These are phyloP conservation scores for Blastomussa wellsi DNA, from an alignment of 92 coral and sea anemone genomes.

Conservation along the genomic window DNA sequence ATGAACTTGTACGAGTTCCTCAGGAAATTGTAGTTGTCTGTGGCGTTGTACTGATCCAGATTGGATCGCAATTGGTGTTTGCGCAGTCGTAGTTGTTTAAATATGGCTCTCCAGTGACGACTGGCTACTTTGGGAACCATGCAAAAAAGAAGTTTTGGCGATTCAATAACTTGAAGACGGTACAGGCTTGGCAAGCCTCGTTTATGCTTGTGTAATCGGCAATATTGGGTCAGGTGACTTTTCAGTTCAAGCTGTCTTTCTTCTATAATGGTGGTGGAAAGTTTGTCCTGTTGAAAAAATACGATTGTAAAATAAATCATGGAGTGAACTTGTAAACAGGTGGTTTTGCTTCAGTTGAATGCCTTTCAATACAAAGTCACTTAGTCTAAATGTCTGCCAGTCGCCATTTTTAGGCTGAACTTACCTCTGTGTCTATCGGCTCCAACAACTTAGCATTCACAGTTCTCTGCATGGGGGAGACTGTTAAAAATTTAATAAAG, in stretches of 20 bases:
- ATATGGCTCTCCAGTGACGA: slow-evolving; percentile 18
- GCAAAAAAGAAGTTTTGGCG: background rate
- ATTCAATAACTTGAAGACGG: slow-evolving; percentile 14
- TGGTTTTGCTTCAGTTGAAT: background rate
- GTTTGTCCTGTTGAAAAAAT: background rate
- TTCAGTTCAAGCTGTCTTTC: background rate
- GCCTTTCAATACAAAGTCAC: background rate
- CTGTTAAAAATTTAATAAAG: background rate
- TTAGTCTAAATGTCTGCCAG: background rate
- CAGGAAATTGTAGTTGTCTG: background rate
- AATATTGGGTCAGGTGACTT: background rate
- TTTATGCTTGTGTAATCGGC: slow-evolving; percentile 1
- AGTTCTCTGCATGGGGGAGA: background rate
- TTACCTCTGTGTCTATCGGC: background rate
- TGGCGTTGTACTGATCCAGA: background rate
- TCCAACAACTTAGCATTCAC: background rate
- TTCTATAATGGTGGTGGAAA: background rate
- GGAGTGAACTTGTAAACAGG: background rate
- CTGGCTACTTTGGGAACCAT: slow-evolving; percentile 13
- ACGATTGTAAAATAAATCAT: background rate
- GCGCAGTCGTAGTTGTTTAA: background rate
- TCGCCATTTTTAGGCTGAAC: background rate
- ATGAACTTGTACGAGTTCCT: slow-evolving; percentile 12
- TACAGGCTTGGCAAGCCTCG: background rate
- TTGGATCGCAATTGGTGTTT: background rate